Percentiles rank a stretch among this genome's conserved stretches.
These are phyloP conservation scores for Eupeodes corollae DNA, from an alignment of 1,140 invertebrate genomes.

Conservation along the genomic window DNA sequence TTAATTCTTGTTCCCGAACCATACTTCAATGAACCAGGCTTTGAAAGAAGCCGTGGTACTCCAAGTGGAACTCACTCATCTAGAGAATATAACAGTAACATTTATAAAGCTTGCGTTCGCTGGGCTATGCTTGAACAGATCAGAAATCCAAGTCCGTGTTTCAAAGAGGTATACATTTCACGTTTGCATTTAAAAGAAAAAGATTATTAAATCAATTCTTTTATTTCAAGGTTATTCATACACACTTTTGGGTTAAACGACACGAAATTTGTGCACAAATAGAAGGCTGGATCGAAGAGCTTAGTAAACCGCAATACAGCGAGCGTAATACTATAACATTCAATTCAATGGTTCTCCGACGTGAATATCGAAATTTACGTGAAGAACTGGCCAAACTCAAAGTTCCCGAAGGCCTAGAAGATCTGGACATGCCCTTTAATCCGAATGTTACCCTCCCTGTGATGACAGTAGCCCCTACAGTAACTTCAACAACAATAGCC, in stretches of 20 bases:
- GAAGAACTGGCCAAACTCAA: constrained; percentile 70
- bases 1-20: constrained; percentile 91
- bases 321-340: constrained; percentile 58
- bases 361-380: constrained; percentile 65
- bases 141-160: constrained; percentile 80
- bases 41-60: constrained; percentile 83
- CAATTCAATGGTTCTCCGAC: constrained; percentile 60
- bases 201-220: not conserved
- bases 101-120: constrained; percentile 86
- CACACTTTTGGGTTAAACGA: constrained; percentile 90
- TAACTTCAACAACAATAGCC: constrained; percentile 9
- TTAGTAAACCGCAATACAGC: constrained; percentile 63
- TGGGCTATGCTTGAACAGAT: constrained; percentile 96
- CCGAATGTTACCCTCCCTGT: constrained; percentile 36
- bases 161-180: constrained; percentile 61
- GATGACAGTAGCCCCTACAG: constrained; percentile 19
- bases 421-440: constrained; percentile 50
- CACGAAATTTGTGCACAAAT: constrained; percentile 82
- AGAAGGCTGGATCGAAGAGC: constrained; percentile 79
- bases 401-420: constrained; percentile 58
- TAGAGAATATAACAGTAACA: constrained; percentile 90
- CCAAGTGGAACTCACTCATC: constrained; percentile 77
- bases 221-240: constrained; percentile 65
- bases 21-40: constrained; percentile 97
- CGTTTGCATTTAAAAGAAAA: not conserved